phyloP scores from a whole-genome alignment of 2,888 invertebrate genomes.

The Troides aeacus region DNA sequence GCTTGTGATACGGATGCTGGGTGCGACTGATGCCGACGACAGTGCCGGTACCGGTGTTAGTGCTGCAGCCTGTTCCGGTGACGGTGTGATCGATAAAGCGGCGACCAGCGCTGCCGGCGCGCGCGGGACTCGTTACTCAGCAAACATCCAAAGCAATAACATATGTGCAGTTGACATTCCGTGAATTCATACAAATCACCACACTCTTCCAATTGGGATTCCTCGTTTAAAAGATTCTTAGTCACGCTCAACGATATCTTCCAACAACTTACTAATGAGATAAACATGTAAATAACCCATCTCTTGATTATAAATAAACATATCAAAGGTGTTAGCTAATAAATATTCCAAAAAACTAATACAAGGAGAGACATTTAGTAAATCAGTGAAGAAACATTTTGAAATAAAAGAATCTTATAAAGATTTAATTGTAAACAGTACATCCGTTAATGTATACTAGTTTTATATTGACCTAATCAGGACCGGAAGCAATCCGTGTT shows the following conservation, averaged over 20 bases:
- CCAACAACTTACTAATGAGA: conserved; percentile 22
- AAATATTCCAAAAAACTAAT: too few relatives aligned
- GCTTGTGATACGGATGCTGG: not conserved
- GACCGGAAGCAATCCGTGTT: conserved; percentile 22
- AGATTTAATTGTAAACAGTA: not conserved
- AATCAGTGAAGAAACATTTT: too few relatives aligned
- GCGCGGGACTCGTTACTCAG: conserved; percentile 34
- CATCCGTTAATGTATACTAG: not conserved
- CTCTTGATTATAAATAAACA: not conserved
- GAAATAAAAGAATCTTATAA: too few relatives aligned
- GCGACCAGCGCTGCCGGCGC: conserved; percentile 59
- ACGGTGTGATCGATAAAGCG: conserved; percentile 53
- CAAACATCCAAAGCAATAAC: not conserved
- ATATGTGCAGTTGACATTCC: conserved; percentile 24
- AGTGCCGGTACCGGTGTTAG: conserved; percentile 29
- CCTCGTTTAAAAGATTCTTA: conserved; percentile 13
- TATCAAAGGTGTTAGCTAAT: not conserved
- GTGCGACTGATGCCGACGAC: conserved; percentile 3
- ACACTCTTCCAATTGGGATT: conserved; percentile 29
- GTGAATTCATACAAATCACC: conserved; percentile 25
- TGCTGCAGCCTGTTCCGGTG: conserved; percentile 32
- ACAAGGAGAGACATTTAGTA: too few relatives aligned
- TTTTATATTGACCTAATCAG: not conserved
- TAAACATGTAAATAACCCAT: conserved; percentile 4
- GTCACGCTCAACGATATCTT: conserved; percentile 31